Evolutionary conservation across 2,797 vertebrate genomes (phyloP), one percentile per base, ranked within the genome.

Genomic region (Alexandromys oeconomus): DNA sequence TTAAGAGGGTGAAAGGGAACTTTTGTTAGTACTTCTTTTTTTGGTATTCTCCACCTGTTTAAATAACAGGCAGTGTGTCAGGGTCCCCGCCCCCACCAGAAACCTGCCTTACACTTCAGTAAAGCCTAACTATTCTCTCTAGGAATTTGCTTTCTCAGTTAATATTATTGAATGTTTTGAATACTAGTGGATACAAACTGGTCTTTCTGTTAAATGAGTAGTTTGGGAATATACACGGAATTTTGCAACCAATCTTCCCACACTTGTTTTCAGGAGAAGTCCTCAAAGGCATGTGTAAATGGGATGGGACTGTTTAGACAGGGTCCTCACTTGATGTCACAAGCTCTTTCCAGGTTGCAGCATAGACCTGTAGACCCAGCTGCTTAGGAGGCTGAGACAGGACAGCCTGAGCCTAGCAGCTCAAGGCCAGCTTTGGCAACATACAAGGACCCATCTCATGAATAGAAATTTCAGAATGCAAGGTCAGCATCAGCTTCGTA

Each of bases 121-220:
- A 54, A 79, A 88, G 48, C 34, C 4, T 89, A 87, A 90, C 40
- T 77, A 27, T 92, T 87, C 3, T 37, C 71, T 96, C 34, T 67
- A 77, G 92, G 73, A 57, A 5, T 81, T 92, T 92, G 46, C 74
- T 48, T 95, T 80, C 81, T 95, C 78, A 76, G 0, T 81, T 95
- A 59, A 40, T 80, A 37, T 85, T 94, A 92, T 93, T 95, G 59
- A 87, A 65, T 81, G 94, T 95, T 69, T 51, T 89, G 11, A 93
- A 51, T 93, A 93, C 87, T 23, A 65, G 5, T 94, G 57, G 31
- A 54, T 94, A 51, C 51, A 95, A 77, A 95, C 89, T 92, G 71
- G 61, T 89, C 61, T 97, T 96, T 82, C 63, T 27, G 40, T 79
- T 82, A 74, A 79, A 15, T 91, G 84, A 93, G 73, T 92, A 34